Evolutionary conservation across 2,797 vertebrate species (phyloP).

Genomic region (Pygocentrus nattereri): DNA sequence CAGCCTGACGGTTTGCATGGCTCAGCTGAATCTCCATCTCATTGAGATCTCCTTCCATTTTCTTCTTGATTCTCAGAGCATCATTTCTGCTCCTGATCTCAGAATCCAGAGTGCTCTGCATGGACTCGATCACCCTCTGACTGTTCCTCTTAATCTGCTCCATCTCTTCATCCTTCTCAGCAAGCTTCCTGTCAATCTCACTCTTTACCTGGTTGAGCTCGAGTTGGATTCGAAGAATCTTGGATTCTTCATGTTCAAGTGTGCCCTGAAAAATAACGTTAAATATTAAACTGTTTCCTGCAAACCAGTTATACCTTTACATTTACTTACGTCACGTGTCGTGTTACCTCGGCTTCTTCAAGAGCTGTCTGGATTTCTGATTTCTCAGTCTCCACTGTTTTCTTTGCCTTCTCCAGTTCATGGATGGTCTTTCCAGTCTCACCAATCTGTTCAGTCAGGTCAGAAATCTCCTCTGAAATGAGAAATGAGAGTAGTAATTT

Average conservation of each 20-base stretch:
- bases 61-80: slow-evolving; percentile 79
- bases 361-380: slow-evolving; percentile 84
- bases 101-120: neutral
- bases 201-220: neutral
- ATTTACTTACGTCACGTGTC: neutral
- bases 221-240: slow-evolving; percentile 76
- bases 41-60: too few relatives aligned
- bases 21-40: neutral
- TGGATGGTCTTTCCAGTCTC: slow-evolving; percentile 86
- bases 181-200: neutral
- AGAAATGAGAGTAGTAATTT: neutral
- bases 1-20: neutral
- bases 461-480: slow-evolving; percentile 87
- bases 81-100: slow-evolving; percentile 74
- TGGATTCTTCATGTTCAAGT: slow-evolving; percentile 88
- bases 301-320: too few relatives aligned
- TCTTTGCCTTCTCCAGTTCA: slow-evolving; percentile 88
- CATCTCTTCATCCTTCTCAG: slow-evolving; percentile 71
- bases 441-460: slow-evolving; percentile 87
- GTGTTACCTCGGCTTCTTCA: slow-evolving; percentile 89
- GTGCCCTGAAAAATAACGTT: slow-evolving; percentile 75
- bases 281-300: neutral
- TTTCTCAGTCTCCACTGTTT: slow-evolving; percentile 85
- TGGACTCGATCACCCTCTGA: slow-evolving; percentile 73
- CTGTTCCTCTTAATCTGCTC: slow-evolving; percentile 90